Evolutionary conservation across 2,113 vertebrate genomes (phyloP).

Genomic region (Anthoscopus minutus): DNA sequence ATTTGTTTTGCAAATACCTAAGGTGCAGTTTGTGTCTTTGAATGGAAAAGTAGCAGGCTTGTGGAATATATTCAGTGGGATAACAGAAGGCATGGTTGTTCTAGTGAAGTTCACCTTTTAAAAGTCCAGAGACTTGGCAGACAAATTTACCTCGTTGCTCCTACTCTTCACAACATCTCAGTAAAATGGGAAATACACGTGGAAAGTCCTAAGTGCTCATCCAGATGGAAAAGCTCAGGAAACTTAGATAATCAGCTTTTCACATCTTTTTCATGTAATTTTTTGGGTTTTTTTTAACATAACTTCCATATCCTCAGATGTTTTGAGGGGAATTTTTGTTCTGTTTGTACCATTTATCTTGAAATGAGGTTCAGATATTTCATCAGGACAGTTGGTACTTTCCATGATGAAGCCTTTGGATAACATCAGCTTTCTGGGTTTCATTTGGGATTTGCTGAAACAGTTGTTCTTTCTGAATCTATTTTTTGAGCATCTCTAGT

Average conservation of each 20-base stretch:
- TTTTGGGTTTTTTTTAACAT: rapidly evolving
- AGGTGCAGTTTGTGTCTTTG: background rate
- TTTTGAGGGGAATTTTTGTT: background rate
- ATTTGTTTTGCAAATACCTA: background rate
- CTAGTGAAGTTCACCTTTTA: background rate
- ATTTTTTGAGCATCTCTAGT: background rate
- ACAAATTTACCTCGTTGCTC: background rate
- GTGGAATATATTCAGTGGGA: background rate
- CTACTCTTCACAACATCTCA: background rate
- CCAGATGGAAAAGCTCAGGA: background rate
- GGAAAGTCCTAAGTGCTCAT: background rate
- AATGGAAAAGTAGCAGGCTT: background rate
- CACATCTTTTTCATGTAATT: background rate
- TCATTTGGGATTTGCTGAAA: background rate
- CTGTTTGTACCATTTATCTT: background rate
- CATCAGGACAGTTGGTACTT: background rate
- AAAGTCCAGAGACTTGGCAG: background rate
- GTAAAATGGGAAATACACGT: background rate
- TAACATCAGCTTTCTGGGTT: background rate
- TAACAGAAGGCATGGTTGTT: background rate
- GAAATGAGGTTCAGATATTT: background rate
- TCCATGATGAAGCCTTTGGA: background rate
- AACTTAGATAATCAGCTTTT: background rate
- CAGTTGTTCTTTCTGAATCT: background rate
- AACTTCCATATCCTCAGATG: rapidly evolving